Conservation (phyloP, 2,797 vertebrate species). For the Artibeus lituratus region DNA sequence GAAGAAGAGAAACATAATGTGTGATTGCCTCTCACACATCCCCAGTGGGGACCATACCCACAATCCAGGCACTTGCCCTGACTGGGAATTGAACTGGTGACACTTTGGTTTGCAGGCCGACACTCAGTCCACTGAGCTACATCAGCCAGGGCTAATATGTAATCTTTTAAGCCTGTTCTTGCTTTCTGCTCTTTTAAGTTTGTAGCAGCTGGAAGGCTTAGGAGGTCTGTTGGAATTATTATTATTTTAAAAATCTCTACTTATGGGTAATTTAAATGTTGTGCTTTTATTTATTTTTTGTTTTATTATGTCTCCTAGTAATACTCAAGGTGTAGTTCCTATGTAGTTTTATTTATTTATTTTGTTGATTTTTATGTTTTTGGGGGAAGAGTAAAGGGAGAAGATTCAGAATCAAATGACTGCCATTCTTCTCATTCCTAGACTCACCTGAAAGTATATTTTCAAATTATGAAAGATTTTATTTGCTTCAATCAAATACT, state of each 20-base stretch:
- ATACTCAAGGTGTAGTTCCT: neutral
- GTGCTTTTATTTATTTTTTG: neutral
- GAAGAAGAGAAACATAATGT: no score
- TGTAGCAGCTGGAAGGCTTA: neutral
- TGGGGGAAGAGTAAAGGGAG: neutral
- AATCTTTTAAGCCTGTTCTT: neutral
- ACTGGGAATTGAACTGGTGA: no score
- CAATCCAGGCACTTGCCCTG: no score
- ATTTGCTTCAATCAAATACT: constrained; percentile 14
- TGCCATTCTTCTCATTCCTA: neutral
- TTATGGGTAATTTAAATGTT: constrained; percentile 9
- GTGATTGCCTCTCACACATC: no score
- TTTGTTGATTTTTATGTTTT: constrained; percentile 2
- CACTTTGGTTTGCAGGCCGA: no score
- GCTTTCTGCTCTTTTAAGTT: neutral
- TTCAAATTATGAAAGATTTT: constrained; percentile 38
- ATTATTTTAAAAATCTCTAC: neutral
- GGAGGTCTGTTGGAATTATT: neutral
- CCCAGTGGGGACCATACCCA: no score
- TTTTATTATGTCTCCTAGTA: neutral
- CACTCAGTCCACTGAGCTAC: no score
- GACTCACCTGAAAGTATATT: neutral
- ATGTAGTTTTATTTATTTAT: constrained; percentile 9
- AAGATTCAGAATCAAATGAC: constrained; percentile 8
- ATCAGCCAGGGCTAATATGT: neutral